Evolutionary conservation across 2,888 invertebrate species (phyloP).

Genomic region (Andrena haemorrhoa): DNA sequence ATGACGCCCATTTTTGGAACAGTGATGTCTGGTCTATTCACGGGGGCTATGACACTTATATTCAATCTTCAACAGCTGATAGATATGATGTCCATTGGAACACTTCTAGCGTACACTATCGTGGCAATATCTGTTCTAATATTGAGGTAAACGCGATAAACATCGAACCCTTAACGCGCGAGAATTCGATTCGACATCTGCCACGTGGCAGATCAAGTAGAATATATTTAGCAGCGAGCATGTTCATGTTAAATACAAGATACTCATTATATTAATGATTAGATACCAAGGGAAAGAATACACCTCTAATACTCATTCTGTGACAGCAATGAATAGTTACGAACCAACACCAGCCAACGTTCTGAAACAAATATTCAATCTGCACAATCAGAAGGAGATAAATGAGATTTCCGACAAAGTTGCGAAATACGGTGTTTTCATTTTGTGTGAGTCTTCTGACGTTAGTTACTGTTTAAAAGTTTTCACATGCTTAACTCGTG

Average conservation of each 20-base stretch:
- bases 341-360: slow-evolving; percentile 70
- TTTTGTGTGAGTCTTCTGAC: slow-evolving; percentile 85
- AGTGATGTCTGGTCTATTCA: slow-evolving; percentile 90
- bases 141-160: slow-evolving; percentile 88
- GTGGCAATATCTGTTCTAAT: slow-evolving; percentile 96
- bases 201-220: too few species aligned
- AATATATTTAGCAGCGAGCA: too few species aligned
- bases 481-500: not conserved
- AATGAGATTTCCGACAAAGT: slow-evolving; percentile 88
- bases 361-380: slow-evolving; percentile 89
- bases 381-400: slow-evolving; percentile 90
- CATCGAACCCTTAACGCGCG: too few species aligned
- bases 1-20: slow-evolving; percentile 94
- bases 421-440: slow-evolving; percentile 87
- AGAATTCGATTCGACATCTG: too few species aligned
- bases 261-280: slow-evolving; percentile 16
- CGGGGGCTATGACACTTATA: slow-evolving; percentile 94
- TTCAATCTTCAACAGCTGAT: slow-evolving; percentile 96
- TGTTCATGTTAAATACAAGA: not conserved
- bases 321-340: slow-evolving; percentile 75
- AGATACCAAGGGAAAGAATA: slow-evolving; percentile 78
- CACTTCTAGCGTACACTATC: slow-evolving; percentile 95
- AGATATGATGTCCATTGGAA: slow-evolving; percentile 98
- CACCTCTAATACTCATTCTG: slow-evolving; percentile 49
- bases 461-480: not conserved